Evolutionary conservation across 2,113 vertebrate species (phyloP), one percentile per base, ranked within the genome.

Genomic region (Psittacula cyanocephala): DNA sequence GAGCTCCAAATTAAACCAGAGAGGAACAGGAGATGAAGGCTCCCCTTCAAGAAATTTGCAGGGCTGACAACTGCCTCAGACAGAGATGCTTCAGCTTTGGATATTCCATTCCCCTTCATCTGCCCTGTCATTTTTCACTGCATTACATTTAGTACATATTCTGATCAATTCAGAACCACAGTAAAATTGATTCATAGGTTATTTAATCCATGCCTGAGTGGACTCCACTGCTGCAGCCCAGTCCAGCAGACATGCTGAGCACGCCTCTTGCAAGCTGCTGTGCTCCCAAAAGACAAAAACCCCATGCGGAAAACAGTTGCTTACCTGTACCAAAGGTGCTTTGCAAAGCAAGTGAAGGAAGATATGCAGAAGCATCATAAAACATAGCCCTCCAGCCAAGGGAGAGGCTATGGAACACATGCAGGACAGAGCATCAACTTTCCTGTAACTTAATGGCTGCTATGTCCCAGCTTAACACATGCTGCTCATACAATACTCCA

Each of bases 1-100:
- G 72, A 96, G n/a, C 79, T 91, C 98, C 91, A 95, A 93, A 87
- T 75, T 84, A 68, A 83, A 91, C 94, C 70, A 89, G 68, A 95
- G 96, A 89, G 71, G 60, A 96, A 89, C 89, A 93, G 83, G 70
- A 92, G 92, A 92, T 52, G 59, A 93, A 95, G 52, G 81, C 64
- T 88, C 64, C n/a, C 50, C 79, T 78, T 70, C 72, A 83, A 84
- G 55, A 87, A 88, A 91, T 55, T 57, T 52, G 70, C 55, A 65
- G 57, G 33, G 81, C 67, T 67, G n/a, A 87, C 68, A 86, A 72
- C 25, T 81, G 65, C 41, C 79, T 81, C 46, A 64, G 81, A 77
- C 19, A 2, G 5, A 74, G 24, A 25, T 9, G 53, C 16, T 91
- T 81, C 46, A 71, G 27, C 13, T 91, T 46, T 43, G 16, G 47